phyloP scores from a whole-genome alignment of 53 echinoderm and acorn worm species.

The Arbacia lixula region DNA sequence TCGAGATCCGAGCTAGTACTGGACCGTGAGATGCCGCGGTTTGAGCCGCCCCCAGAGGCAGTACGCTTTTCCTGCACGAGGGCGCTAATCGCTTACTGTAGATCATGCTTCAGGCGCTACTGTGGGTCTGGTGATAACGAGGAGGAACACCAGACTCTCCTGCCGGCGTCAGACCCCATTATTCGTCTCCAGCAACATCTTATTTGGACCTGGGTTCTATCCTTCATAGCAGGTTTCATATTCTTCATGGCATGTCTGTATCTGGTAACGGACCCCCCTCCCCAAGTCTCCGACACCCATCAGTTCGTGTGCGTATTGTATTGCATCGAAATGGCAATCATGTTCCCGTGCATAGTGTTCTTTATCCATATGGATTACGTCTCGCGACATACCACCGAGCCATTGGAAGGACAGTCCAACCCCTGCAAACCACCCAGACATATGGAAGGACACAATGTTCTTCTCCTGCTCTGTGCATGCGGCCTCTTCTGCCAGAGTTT shows the following conservation, averaged over 20 bases:
- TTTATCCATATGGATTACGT: neutral
- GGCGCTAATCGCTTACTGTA: neutral
- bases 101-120: neutral
- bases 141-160: neutral
- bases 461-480: constrained; percentile 29
- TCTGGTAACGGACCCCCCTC: neutral
- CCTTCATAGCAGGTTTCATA: neutral
- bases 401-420: neutral
- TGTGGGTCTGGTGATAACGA: neutral
- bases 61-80: neutral
- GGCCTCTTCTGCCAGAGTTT: constrained; percentile 17
- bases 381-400: no score
- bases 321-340: neutral
- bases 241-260: constrained; percentile 7
- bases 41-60: neutral
- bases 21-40: constrained; percentile 8
- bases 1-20: constrained; percentile 11
- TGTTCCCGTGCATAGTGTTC: neutral
- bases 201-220: neutral
- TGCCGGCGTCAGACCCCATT: neutral
- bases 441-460: constrained; percentile 17
- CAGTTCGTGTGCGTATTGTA: neutral
- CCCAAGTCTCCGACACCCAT: neutral
- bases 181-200: neutral
- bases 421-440: neutral